Evolutionary conservation across 2,113 vertebrate species (phyloP), one percentile per base, ranked within the genome.

Genomic region (Polyodon spathula): DNA sequence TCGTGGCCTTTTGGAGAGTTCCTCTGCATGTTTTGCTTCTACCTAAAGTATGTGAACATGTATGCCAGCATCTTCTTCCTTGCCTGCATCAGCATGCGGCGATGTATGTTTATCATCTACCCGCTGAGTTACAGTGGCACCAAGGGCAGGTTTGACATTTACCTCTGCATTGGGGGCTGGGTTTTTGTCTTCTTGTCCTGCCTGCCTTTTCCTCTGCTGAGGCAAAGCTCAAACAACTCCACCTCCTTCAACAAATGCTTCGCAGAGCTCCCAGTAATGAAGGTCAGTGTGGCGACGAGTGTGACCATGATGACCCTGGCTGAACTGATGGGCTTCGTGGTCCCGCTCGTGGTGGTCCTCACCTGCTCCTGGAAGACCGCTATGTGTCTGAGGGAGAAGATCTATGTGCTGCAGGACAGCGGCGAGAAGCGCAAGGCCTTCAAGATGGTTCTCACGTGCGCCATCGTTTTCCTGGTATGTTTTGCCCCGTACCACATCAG

Each of bases 21-120:
- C 1, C 72, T 94, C 63, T 98, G 96, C 77, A 90, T 98, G 84
- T 66, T 97, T 56, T 96, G 92, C 80, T 98, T 98, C 86, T 98
- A 98, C 62, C 84, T 97, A 56, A 98, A 98, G 66, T 98, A 98
- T 0, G 93, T 98, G 68, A 98, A 98, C 42, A 98, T 98, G 96
- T 98, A 98, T 0, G 92, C 95, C 40, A 97, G 94, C 81, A 95
- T 98, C 76, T 97, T 84, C 81, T 98, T 98, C 81, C 81, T 98
- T 75, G 89, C 88, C 10, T 97, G 91, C 64, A 89, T 98, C 73
- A 98, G 94, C 0, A 71, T 96, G 40, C 80, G 93, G 5, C 83
- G 95, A 4, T 95, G 93, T 52, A 72, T 91, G 67, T 94, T 94
- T 62, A 86, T 94, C 14, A 86, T 94, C 72, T 60, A 86, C 1